Conservation (phyloP, 2,888 invertebrate genomes). For the Pycnomerus fuliginosus region DNA sequence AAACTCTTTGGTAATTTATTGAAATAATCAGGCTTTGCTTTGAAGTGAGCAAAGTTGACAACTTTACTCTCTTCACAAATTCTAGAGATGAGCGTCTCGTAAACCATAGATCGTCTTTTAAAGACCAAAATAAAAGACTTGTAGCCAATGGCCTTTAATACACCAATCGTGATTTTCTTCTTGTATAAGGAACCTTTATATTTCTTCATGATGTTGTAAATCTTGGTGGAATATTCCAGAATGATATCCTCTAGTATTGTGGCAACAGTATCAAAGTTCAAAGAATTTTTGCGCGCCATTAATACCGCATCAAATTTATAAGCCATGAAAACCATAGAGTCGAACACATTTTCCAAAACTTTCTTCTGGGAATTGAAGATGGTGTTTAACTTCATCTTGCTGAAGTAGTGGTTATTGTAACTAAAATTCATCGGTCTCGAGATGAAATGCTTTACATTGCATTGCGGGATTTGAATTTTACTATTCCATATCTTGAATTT, state of each 20-base stretch:
- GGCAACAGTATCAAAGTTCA: not conserved
- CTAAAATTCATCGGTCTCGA: not conserved
- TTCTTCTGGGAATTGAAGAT: not conserved
- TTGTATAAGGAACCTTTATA: not conserved
- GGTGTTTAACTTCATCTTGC: not conserved
- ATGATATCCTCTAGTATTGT: not conserved
- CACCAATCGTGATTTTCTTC: not conserved
- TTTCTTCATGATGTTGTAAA: not conserved
- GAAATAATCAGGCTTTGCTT: not conserved
- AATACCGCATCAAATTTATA: not conserved
- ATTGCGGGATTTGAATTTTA: not conserved
- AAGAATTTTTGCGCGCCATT: not conserved
- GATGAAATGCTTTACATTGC: not conserved
- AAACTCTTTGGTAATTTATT: conserved; percentile 2
- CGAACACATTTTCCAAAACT: not conserved
- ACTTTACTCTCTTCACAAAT: too few relatives aligned
- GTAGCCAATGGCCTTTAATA: not conserved
- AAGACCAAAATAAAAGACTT: not conserved
- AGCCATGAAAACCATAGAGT: not conserved
- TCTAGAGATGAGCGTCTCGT: too few relatives aligned
- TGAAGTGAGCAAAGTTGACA: conserved; percentile 1
- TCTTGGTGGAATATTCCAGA: not conserved
- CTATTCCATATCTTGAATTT: not conserved
- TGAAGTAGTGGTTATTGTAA: not conserved
- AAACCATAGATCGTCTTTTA: not conserved